Evolutionary conservation across 2,797 vertebrate genomes (phyloP), one percentile per base, ranked within the genome.

Genomic region (Chromis chromis): DNA sequence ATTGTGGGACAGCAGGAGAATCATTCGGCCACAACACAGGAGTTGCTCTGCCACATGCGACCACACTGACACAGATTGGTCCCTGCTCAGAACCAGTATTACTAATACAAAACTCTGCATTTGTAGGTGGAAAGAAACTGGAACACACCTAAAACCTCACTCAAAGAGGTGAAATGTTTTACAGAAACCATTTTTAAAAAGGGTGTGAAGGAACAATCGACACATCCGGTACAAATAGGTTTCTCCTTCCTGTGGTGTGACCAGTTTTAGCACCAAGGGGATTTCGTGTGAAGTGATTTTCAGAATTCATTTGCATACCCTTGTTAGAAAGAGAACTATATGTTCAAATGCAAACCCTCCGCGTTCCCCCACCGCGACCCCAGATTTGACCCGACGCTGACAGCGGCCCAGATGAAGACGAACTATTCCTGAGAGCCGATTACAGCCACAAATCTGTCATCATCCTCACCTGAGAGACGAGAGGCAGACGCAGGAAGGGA

Each of bases 391-490:
- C 88, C 53, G 78, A 85, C 82, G 49, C 49, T 75, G 86, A 85
- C 81, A 75, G 65, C 24, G 1, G 72, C 59, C 36, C 25, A 66
- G 72, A 77, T 83, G 85, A 84, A 83, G 89, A 90, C 33, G 81
- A 77, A 91, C 89, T 52, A 6, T 68, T 79, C 65, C 80, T 49
- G 2, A 46, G 65, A 73, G 69, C 52, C 72, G 53, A 72, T 81
- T 57, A 84, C 64, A 10, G 56, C 77, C 81, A 52, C 83, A 56
- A 61, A 81, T 91, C 88, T 85, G 83, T 91, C 91, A 83, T 70
- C 88, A 1, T 79, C 74, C 70, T 89, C 82, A 88, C 92, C 91
- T 91, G 88, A 81, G 82, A 88, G 89, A 88, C 53, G 67, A 90
- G 85, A 87, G 83, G 82, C 81, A 24, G 49, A 4, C 22, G 11